Percentiles rank a stretch among this genome's conserved stretches.
These are phyloP conservation scores for Drosophila tripunctata DNA, from an alignment of 2,888 invertebrate genomes.

Conservation along the genomic window DNA sequence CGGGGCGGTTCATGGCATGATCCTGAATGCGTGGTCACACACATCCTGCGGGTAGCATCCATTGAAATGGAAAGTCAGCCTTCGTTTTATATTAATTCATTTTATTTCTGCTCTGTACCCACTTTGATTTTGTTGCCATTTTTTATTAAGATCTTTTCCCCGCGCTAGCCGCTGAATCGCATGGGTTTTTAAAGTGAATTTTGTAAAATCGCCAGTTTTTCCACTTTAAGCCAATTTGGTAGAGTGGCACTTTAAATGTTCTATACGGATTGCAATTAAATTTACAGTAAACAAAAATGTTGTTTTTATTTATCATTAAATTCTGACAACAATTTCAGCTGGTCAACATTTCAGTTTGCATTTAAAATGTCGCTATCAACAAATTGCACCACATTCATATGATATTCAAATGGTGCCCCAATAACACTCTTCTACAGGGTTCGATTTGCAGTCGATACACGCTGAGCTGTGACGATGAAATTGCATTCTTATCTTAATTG, in stretches of 20 bases:
- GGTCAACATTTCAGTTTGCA: constrained; percentile 1
- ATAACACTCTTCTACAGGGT: constrained; percentile 1
- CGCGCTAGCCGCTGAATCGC: neutral
- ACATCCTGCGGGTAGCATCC: constrained; percentile 2
- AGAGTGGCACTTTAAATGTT: constrained; percentile 5
- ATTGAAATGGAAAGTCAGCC: constrained; percentile 11
- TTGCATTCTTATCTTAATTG: too few relatives aligned
- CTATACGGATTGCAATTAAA: constrained; percentile 12
- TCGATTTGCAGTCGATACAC: too few relatives aligned
- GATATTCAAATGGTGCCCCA: neutral
- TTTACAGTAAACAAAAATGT: constrained; percentile 4
- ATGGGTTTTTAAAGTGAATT: constrained; percentile 41
- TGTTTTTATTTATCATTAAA: neutral
- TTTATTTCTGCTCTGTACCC: neutral
- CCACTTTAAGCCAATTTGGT: constrained; percentile 4
- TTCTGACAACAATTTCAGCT: constrained; percentile 15
- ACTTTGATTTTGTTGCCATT: constrained; percentile 36
- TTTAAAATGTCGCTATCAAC: constrained; percentile 7
- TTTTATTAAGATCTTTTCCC: constrained; percentile 20
- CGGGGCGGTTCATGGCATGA: neutral
- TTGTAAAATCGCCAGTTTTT: constrained; percentile 11
- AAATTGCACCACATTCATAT: constrained; percentile 2
- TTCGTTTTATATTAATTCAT: neutral
- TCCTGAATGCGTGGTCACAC: constrained; percentile 9
- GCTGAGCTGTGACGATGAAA: too few relatives aligned